phyloP scores from a whole-genome alignment of 1,140 invertebrate species.

The Pristionchus pacificus region DNA sequence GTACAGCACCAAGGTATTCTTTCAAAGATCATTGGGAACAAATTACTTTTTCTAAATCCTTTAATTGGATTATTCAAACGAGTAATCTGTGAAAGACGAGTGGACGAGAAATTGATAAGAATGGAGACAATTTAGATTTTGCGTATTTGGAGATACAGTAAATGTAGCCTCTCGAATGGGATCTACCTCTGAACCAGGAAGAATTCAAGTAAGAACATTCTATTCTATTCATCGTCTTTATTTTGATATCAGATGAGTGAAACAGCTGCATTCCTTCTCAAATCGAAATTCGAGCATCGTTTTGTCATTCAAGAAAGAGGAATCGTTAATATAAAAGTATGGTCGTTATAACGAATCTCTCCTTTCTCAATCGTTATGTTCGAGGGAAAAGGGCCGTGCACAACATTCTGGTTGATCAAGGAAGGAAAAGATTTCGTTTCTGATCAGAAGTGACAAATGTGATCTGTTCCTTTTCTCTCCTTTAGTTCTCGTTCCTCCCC shows the following conservation, averaged over 20 bases:
- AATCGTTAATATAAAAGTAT: conserved; percentile 25
- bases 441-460: too few species aligned
- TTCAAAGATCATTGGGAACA: too few species aligned
- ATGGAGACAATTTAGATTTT: conserved; percentile 15
- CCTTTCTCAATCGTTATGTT: too few species aligned
- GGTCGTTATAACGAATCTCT: too few species aligned
- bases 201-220: conserved; percentile 9
- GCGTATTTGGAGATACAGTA: conserved; percentile 29
- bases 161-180: conserved; percentile 28
- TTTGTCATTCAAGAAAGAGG: conserved; percentile 23
- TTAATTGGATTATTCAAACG: too few species aligned
- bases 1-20: conserved; percentile 25
- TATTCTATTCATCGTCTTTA: not conserved
- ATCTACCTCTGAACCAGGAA: conserved; percentile 13
- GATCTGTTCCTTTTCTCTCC: too few species aligned
- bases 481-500: too few species aligned
- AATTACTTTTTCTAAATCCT: not conserved
- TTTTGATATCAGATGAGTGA: conserved; percentile 26
- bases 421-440: not conserved
- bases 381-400: not conserved
- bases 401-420: not conserved
- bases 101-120: not conserved
- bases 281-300: conserved; percentile 14
- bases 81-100: not conserved
- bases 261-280: conserved; percentile 6